Evolutionary conservation across 1,140 invertebrate genomes (phyloP).

Genomic region (Diuraphis noxia): DNA sequence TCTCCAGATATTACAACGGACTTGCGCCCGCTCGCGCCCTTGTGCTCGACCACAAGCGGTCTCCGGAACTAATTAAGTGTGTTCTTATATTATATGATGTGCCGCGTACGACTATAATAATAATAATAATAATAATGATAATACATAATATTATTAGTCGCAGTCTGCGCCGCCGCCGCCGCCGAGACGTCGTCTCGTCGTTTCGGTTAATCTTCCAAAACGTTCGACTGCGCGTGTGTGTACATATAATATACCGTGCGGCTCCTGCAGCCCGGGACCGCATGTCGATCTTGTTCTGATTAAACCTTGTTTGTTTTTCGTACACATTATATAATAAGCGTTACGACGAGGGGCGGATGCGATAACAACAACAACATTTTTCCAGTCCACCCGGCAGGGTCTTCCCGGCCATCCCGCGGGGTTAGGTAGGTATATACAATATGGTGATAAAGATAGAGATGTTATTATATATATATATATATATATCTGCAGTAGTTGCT

Average conservation of each 20-base stretch:
- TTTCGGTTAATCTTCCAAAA: slow-evolving; percentile 21
- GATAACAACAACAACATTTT: slow-evolving; percentile 27
- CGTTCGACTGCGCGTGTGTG: not conserved
- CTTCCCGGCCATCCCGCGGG: not conserved
- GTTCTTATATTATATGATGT: not conserved
- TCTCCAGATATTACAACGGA: not conserved
- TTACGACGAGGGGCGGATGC: not conserved
- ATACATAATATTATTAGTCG: not conserved
- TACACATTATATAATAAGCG: not conserved
- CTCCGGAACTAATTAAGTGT: slow-evolving; percentile 35
- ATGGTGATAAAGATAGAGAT: not conserved
- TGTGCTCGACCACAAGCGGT: not conserved
- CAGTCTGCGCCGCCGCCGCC: not conserved
- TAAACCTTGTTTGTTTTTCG: slow-evolving; percentile 41
- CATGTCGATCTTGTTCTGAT: slow-evolving; percentile 22
- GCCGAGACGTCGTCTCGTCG: slow-evolving; percentile 13
- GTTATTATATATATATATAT: not conserved
- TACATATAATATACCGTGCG: no score
- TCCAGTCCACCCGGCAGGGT: not conserved
- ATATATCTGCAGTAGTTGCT: not conserved
- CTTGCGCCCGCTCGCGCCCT: not conserved
- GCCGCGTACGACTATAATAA: not conserved
- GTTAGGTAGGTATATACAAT: no score
- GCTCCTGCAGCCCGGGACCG: not conserved
- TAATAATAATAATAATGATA: not conserved